Evolutionary conservation across 2,888 invertebrate genomes (phyloP).

Genomic region (Uloborus plumipes): DNA sequence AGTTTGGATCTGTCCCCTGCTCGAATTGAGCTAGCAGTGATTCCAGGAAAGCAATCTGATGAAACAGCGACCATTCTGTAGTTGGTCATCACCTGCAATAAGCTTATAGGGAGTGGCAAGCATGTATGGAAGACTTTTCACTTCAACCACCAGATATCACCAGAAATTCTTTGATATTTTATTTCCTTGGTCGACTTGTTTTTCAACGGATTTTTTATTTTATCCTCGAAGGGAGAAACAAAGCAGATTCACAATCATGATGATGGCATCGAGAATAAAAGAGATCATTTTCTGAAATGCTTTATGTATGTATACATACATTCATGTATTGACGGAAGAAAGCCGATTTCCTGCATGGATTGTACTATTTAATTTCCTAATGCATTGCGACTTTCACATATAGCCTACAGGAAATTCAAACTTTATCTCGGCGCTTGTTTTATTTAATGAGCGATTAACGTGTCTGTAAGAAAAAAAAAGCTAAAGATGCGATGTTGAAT

Average conservation of each 20-base stretch:
- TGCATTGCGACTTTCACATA: conserved; percentile 21
- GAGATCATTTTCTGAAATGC: conserved; percentile 53
- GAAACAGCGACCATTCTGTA: conserved; percentile 33
- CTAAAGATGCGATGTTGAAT: too few relatives aligned
- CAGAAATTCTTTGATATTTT: conserved; percentile 45
- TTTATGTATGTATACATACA: conserved; percentile 19
- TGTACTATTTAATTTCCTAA: conserved; percentile 50
- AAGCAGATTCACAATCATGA: conserved; percentile 53
- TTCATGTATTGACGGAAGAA: conserved; percentile 18
- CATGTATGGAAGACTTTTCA: conserved; percentile 41
- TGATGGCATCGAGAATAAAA: conserved; percentile 41
- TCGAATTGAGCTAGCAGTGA: conserved; percentile 9
- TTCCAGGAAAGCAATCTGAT: conserved; percentile 55
- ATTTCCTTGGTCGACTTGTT: conserved; percentile 15
- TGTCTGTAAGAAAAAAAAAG: too few relatives aligned
- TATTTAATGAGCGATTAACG: too few relatives aligned
- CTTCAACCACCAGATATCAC: conserved; percentile 41
- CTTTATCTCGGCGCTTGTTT: too few relatives aligned
- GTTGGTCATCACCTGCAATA: conserved; percentile 38
- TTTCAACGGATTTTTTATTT: conserved; percentile 36
- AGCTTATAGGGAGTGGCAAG: conserved; percentile 46
- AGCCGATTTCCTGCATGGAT: background rate
- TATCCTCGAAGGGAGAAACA: conserved; percentile 38
- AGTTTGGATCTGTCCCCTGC: conserved; percentile 30
- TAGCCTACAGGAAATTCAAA: background rate